Percentiles rank a stretch among this genome's conserved stretches.
Conservation (phyloP, 2,113 vertebrate species). For the Phodopus roborovskii region DNA sequence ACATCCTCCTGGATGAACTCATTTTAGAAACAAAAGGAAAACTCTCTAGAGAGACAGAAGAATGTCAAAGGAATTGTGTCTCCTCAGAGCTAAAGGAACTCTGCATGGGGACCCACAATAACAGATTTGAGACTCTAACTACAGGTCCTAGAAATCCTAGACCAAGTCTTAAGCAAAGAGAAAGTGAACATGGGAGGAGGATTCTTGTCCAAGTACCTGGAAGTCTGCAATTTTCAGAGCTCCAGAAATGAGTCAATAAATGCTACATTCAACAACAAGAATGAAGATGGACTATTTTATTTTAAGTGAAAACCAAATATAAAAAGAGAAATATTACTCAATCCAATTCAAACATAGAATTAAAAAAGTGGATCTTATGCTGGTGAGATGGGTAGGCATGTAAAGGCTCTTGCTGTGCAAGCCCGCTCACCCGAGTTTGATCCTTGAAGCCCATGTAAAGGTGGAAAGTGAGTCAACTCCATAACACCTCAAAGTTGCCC, state of each 20-base stretch:
- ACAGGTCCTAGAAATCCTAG: not conserved
- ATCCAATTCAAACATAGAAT: not conserved
- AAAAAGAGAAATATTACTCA: not conserved
- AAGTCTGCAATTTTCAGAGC: not conserved
- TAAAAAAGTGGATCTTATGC: not conserved
- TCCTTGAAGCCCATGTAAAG: not conserved
- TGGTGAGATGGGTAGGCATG: not conserved
- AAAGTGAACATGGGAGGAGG: not conserved
- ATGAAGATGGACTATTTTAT: not conserved
- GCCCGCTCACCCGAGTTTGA: not conserved
- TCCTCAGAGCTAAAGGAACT: not conserved
- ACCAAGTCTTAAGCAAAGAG: not conserved
- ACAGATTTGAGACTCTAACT: not conserved
- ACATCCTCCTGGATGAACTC: not conserved
- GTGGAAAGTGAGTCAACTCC: not conserved
- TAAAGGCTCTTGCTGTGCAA: no score
- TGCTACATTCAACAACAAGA: not conserved
- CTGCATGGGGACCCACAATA: not conserved
- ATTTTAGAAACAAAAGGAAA: not conserved
- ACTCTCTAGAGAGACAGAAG: not conserved
- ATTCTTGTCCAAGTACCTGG: not conserved
- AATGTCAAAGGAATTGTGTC: not conserved
- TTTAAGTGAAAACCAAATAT: not conserved
- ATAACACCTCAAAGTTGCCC: not conserved
- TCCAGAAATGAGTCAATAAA: not conserved